Percentiles rank a stretch among this genome's conserved stretches.
phyloP scores from a whole-genome alignment of 2,797 vertebrate species.

The Eulemur coronatus region DNA sequence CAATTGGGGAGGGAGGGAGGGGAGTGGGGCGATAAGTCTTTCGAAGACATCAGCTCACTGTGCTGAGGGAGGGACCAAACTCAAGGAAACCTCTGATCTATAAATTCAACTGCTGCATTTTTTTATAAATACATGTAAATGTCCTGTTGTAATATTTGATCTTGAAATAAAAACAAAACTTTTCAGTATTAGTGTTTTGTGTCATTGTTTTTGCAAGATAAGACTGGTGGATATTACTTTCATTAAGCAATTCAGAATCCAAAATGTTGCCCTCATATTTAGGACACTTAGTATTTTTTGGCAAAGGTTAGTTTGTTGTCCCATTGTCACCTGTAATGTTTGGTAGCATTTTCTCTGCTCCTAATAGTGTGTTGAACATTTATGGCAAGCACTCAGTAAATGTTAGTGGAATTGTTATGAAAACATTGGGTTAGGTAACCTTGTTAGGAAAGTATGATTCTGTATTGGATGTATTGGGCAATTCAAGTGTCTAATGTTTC shows the following conservation, averaged over 20 bases:
- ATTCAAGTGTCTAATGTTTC: background rate
- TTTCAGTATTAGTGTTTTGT: conserved; percentile 82
- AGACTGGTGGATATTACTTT: conserved; percentile 32
- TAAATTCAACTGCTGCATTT: conserved; percentile 88
- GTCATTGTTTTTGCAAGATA: conserved; percentile 40
- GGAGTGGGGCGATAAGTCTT: conserved; percentile 60
- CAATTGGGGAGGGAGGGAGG: conserved; percentile 51
- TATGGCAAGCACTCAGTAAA: background rate
- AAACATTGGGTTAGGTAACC: background rate
- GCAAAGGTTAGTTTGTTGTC: background rate
- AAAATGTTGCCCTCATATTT: background rate
- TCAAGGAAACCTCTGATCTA: conserved; percentile 88
- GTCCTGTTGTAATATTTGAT: conserved; percentile 90
- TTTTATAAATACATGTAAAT: conserved; percentile 91
- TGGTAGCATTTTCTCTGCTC: background rate
- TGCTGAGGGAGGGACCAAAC: conserved; percentile 88
- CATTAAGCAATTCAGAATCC: background rate
- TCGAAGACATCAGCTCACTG: conserved; percentile 83
- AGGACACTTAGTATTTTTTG: background rate
- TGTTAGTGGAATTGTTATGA: background rate
- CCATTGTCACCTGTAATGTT: background rate
- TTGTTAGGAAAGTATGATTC: conserved; percentile 24
- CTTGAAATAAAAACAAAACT: conserved; percentile 87
- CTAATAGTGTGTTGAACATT: background rate
- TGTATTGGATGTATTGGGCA: background rate